phyloP scores from a whole-genome alignment of 2,113 vertebrate species.

The Stercorarius parasiticus region DNA sequence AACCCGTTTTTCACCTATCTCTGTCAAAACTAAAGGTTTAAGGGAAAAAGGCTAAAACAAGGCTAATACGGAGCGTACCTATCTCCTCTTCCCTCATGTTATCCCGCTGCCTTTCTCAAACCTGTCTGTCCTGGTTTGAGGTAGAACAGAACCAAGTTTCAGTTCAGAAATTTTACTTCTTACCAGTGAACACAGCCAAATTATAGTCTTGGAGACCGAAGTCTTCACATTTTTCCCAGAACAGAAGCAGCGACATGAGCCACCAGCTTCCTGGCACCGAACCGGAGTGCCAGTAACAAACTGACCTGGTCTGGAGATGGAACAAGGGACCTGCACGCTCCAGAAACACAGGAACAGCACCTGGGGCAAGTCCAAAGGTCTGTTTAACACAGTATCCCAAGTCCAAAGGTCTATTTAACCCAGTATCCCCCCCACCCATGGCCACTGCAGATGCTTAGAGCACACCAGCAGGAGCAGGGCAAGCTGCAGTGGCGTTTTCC shows the following conservation, averaged over 20 bases:
- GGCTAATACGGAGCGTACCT: neutral
- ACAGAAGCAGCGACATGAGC: neutral
- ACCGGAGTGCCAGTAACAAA: neutral
- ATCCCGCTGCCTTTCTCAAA: neutral
- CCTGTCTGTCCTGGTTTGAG: neutral
- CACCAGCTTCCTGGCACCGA: accelerated
- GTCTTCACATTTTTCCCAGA: neutral
- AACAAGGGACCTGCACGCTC: neutral
- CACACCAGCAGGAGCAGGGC: neutral
- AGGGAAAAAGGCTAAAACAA: neutral
- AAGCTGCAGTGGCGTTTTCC: neutral
- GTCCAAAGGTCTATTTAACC: neutral
- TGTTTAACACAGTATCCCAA: neutral
- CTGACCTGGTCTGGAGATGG: neutral
- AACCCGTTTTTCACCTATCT: neutral
- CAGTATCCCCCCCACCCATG: accelerated
- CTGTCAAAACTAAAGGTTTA: neutral
- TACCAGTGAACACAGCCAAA: neutral
- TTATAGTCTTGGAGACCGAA: accelerated
- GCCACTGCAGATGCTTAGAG: neutral
- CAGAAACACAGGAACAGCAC: neutral
- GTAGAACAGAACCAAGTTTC: neutral
- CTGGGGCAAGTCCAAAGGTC: neutral
- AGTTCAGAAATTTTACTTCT: neutral
- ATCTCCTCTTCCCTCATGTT: neutral